These are phyloP conservation scores for Pocillopora grandis DNA, from an alignment of 92 coral and sea anemone species.

Conservation along the genomic window DNA sequence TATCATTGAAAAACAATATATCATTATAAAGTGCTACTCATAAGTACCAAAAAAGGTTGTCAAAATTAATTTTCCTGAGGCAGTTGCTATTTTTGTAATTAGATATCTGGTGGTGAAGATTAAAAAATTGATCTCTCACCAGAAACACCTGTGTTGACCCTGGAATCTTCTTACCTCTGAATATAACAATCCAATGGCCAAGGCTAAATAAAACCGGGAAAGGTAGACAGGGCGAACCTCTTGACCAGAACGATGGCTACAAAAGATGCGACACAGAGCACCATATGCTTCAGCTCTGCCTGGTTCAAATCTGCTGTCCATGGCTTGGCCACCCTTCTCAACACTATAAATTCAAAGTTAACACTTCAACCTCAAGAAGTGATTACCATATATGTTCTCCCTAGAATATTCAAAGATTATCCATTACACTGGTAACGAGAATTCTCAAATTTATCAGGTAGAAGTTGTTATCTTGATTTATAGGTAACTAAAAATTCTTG, in stretches of 20 bases:
- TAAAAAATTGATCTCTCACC: no score
- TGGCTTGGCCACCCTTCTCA: conserved; percentile 28
- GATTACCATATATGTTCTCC: not conserved
- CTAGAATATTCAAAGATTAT: no score
- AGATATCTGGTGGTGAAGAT: no score
- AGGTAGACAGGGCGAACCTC: conserved; percentile 86
- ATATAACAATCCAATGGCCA: conserved; percentile 79
- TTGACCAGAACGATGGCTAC: conserved; percentile 92
- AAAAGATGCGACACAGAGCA: conserved; percentile 91
- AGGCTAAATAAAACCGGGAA: conserved; percentile 88
- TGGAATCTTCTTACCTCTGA: conserved; percentile 63
- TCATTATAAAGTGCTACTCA: no score
- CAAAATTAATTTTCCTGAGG: no score
- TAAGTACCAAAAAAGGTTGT: no score
- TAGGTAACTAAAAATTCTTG: no score
- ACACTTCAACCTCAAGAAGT: not conserved
- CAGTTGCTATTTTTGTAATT: no score
- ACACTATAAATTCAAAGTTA: conserved; percentile 29
- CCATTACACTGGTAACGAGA: not conserved
- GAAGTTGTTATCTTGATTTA: no score
- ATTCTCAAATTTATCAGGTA: not conserved
- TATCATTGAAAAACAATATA: not conserved
- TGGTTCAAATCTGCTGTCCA: conserved; percentile 79
- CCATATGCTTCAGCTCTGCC: conserved; percentile 99
- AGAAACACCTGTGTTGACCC: not conserved